These are phyloP conservation scores for Misgurnus mizolepis DNA, from an alignment of 2,113 vertebrate genomes.

Conservation along the genomic window DNA sequence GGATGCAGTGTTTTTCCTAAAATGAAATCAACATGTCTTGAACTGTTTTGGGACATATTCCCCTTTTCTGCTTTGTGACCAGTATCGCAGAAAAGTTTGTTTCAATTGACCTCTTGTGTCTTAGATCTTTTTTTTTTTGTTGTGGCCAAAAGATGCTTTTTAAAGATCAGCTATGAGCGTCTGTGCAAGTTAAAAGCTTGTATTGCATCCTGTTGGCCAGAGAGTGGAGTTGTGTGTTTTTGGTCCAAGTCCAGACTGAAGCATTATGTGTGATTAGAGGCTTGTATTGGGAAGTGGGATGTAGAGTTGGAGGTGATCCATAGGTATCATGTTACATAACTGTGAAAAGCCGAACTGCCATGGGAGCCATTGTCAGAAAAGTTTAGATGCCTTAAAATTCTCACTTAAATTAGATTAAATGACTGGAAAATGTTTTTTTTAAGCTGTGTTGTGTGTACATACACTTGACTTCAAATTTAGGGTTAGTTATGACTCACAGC, in stretches of 20 bases:
- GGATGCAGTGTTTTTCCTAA: constrained; percentile 7
- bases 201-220: background rate
- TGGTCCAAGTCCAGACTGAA: constrained; percentile 52
- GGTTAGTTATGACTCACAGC: too few species aligned
- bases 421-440: background rate
- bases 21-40: background rate
- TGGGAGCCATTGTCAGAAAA: constrained; percentile 3
- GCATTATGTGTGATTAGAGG: constrained; percentile 64
- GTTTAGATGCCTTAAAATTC: background rate
- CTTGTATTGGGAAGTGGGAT: constrained; percentile 16
- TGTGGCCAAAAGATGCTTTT: background rate
- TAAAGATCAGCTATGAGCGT: background rate
- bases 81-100: background rate
- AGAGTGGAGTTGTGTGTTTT: constrained; percentile 41
- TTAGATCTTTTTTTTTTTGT: constrained; percentile 14
- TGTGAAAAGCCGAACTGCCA: constrained; percentile 39
- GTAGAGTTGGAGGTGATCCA: constrained; percentile 41
- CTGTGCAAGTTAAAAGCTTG: background rate
- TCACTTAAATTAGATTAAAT: background rate
- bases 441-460: background rate
- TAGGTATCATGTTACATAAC: constrained; percentile 58
- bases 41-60: background rate
- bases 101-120: background rate
- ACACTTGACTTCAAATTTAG: background rate
- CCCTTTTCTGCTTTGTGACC: background rate